Evolutionary conservation across 64 coral and sea anemone genomes (phyloP), one percentile per base, ranked within the genome.

Genomic region (Montipora sp.): DNA sequence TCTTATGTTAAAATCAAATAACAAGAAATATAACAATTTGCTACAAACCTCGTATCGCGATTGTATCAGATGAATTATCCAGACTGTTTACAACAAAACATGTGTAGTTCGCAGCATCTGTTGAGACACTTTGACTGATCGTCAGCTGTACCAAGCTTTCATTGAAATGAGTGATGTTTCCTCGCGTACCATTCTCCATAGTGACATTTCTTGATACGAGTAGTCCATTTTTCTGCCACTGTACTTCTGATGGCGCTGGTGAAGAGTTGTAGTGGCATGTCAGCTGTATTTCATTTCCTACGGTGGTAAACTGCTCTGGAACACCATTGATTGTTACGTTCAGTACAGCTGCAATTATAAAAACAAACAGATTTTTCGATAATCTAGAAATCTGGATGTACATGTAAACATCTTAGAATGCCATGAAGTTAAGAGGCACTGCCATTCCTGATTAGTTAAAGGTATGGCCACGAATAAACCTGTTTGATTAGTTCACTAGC

Each of bases 191-290:
- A 81, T 27, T 81, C 79, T 59, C n/a, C 18, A 80, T 50, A 53
- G 60, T 49, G 6, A 2, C 53, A 81, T 81, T 81, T 12, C 9
- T 24, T 11, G 79, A 53, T 59, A 81, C 18, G 5, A 81, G 20
- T 23, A 53, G 0, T 24, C 55, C 79, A 36, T 81, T 24, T 60
- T 81, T 81, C 9, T 13, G 18, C 79, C 79, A 81, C 53, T 80
- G 77, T 53, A 80, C 77, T 53, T 80, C n/a, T 55, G 51, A 80
- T 22, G 20, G 48, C 16, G 13, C 16, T 21, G 77, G 48, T 79
- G 77, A 79, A 60, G 79, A 51, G 5, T 81, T 81, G 19, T 81
- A 81, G 19, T 13, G 79, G 51, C 79, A 81, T n/a, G 51, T 81
- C 51, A 81, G 13, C 79, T 81, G 51, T 36, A 81, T 13, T 8